These are phyloP conservation scores for Neostethus bicornis DNA, from an alignment of 2,797 vertebrate species.

Conservation along the genomic window DNA sequence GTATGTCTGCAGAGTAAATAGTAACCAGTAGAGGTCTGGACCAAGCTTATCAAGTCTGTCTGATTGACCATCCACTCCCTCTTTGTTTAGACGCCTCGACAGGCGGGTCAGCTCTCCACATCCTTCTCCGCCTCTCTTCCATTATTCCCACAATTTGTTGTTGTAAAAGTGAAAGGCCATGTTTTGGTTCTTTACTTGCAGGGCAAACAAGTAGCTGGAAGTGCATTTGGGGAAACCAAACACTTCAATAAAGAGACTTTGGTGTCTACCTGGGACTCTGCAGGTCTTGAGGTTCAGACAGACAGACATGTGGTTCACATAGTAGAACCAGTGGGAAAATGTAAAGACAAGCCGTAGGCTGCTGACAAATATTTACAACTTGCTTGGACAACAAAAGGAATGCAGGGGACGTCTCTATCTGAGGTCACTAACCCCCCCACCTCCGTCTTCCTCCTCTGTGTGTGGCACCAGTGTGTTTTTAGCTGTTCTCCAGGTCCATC, in stretches of 20 bases:
- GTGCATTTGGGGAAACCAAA: constrained; percentile 67
- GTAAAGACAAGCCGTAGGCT: constrained; percentile 52
- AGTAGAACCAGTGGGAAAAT: constrained; percentile 54
- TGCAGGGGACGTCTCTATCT: constrained; percentile 59
- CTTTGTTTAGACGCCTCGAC: constrained; percentile 77
- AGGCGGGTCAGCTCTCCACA: constrained; percentile 70
- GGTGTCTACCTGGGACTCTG: constrained; percentile 50
- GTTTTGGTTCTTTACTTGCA: constrained; percentile 75
- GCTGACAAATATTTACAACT: constrained; percentile 74
- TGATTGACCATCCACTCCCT: constrained; percentile 75
- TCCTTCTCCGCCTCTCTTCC: constrained; percentile 60
- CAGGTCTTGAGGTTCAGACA: constrained; percentile 48
- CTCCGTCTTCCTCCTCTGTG: constrained; percentile 59
- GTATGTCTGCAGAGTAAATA: constrained; percentile 80
- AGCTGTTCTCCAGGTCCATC: constrained; percentile 62
- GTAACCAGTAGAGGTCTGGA: constrained; percentile 69
- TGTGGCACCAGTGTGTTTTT: constrained; percentile 59
- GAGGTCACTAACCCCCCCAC: constrained; percentile 44
- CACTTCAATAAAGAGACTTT: constrained; percentile 54
- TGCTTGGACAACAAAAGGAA: constrained; percentile 68
- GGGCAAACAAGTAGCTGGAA: constrained; percentile 69
- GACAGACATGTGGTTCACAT: constrained; percentile 46
- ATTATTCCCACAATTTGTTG: constrained; percentile 77
- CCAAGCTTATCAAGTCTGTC: constrained; percentile 73
- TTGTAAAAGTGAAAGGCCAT: constrained; percentile 78